Evolutionary conservation across 2,797 vertebrate species (phyloP), one percentile per base, ranked within the genome.

Genomic region (Onychomys torridus): DNA sequence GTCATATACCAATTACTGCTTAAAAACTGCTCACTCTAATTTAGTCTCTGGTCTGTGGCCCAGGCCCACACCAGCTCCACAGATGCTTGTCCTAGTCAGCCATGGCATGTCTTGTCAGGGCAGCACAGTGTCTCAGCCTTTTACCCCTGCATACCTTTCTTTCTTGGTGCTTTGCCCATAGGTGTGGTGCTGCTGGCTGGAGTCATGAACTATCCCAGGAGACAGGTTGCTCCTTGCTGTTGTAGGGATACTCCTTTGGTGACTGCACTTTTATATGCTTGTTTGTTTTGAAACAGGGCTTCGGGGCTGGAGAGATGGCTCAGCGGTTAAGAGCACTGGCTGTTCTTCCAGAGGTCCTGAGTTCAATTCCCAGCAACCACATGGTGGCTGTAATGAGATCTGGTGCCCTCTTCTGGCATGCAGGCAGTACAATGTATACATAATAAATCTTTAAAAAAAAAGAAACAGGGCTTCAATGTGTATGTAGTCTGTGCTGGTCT

Each of bases 141-240:
- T 79, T 69, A 57, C 85, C 65, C 90, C 92, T 86, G 69, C 13
- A 61, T 65, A 55, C n/a, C 21, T 29, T 94, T 79, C 21, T 89
- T 77, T 92, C 85, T 91, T 91, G 83, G 73, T 84, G 40, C 73
- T 87, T 52, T 76, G 75, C 85, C 91, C 11, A 23, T 9, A 86
- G 94, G 85, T 92, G 81, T 90, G 89, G 43, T 46, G 2, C 67
- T 94, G 78, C 92, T 83, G 43, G 25, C 55, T 88, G 71, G 40
- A 81, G 61, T 96, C 75, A 43, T 23, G 59, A 69, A 65, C 55
- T 86, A 46, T 37, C 65, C 23, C 63, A 52, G 69, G 85, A 73
- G 81, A 46, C 43, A 49, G 90, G 61, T 69, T 63, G 21, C 32
- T 89, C 12, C 52, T 87, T 89, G 63, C 69, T 93, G 25, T 87